Evolutionary conservation across 2,113 vertebrate genomes (phyloP).

Genomic region (Chaetodon auriga): DNA sequence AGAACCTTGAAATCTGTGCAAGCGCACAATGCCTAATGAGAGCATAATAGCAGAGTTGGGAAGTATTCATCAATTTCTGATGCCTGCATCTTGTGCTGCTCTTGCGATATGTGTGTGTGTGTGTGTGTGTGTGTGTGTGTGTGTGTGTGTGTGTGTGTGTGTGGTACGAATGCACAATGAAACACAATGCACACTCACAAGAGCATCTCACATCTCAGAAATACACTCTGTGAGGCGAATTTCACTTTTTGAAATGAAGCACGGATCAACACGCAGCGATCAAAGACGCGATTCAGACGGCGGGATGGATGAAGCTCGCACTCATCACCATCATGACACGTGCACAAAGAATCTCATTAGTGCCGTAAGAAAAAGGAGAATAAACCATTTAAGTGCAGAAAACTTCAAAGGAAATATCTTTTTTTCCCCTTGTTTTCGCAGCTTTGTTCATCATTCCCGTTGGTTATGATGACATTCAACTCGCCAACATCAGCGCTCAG

Average conservation of each 20-base stretch:
- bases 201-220: constrained; percentile 9
- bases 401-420: constrained; percentile 3
- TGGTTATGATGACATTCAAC: neutral
- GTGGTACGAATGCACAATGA: constrained; percentile 6
- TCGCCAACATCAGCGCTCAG: neutral
- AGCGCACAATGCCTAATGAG: constrained; percentile 24
- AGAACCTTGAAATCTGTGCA: constrained; percentile 44
- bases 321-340: constrained; percentile 13
- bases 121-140: neutral
- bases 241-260: neutral
- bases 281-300: constrained; percentile 3
- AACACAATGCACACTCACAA: neutral
- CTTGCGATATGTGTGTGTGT: neutral
- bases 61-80: constrained; percentile 44
- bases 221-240: constrained; percentile 13
- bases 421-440: neutral
- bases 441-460: neutral
- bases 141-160: no score
- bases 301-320: constrained; percentile 15
- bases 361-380: constrained; percentile 27
- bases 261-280: constrained; percentile 9
- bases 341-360: constrained; percentile 43
- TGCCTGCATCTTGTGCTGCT: constrained; percentile 21
- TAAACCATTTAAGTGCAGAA: neutral
- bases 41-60: constrained; percentile 4